Evolutionary conservation across 2,113 vertebrate genomes (phyloP), one percentile per base, ranked within the genome.

Genomic region (Eleginops maclovinus): DNA sequence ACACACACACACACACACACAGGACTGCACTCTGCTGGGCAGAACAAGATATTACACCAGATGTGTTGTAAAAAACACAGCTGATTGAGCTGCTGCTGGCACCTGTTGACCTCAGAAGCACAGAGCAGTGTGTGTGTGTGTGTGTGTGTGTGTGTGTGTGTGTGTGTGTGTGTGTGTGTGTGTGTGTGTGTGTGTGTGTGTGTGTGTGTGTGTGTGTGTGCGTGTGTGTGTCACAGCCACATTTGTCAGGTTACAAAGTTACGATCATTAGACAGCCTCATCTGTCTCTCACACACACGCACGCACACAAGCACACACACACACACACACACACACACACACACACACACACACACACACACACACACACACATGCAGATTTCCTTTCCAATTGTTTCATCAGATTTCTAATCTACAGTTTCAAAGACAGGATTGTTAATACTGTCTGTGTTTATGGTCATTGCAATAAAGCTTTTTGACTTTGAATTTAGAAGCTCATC

Each of bases 1-100:
- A 61, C 31, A 31, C 31, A 31, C 28, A 31, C 28, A 31, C 28
- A 31, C 28, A 31, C 28, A 31, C 28, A 31, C 28, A 31, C 28
- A 4, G 43, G 49, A 53, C 77, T 82, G 64, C 89, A 1, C 87
- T 84, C 92, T 89, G 77, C 77, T 87, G 91, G 88, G 8, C 13
- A 26, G 26, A 60, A 47, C 1, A 0, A 2, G 22, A 13, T 12
- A 83, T 50, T 85, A 51, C 86, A 82, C 1, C 14, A 12, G n/a
- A 22, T 4, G 6, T 47, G 9, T 21, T 10, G 16, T 13, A 40
- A 73, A 53, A 56, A 9, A 1, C 64, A 69, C 64, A 69, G 72
- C 66, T 68, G 73, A 3, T 24, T 55, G 46, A 26, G 11, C 15
- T 26, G 19, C 47, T 21, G 62, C 11, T 1, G n/a, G 40, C 85